A percentile compares a stretch with the other conserved stretches of the same genome.
These are phyloP conservation scores for Cheirogaleus medius DNA, from an alignment of 2,113 vertebrate species.

Conservation along the genomic window DNA sequence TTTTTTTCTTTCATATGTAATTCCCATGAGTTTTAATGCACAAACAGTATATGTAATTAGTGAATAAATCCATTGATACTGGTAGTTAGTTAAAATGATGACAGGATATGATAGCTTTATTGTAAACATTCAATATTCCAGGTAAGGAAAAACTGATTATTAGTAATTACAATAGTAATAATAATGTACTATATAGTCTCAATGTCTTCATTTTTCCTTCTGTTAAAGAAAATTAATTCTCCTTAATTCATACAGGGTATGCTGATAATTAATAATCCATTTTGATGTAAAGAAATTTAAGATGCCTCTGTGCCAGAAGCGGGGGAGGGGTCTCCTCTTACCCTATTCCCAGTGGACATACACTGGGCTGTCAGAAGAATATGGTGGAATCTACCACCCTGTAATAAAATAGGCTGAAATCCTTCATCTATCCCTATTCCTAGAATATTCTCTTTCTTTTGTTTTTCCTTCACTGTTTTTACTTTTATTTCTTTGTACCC, in stretches of 20 bases:
- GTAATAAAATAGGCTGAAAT: not conserved
- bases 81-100: slow-evolving; percentile 28
- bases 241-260: not conserved
- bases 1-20: not conserved
- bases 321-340: not conserved
- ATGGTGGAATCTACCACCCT: not conserved
- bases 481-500: not conserved
- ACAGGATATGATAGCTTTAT: not conserved
- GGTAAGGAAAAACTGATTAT: not conserved
- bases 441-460: not conserved
- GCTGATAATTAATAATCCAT: not conserved
- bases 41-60: not conserved
- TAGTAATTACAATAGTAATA: not conserved
- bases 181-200: not conserved
- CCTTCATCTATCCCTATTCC: not conserved
- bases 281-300: slow-evolving; percentile 11
- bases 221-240: not conserved
- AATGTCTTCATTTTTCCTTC: not conserved
- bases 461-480: not conserved
- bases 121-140: slow-evolving; percentile 2
- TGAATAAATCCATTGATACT: not conserved
- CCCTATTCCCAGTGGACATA: not conserved
- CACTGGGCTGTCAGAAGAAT: not conserved
- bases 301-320: not conserved
- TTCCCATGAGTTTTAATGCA: not conserved